Conservation (phyloP, 30 jellyfish, hydroid and myxozoan species). For the Catostylus mosaicus region DNA sequence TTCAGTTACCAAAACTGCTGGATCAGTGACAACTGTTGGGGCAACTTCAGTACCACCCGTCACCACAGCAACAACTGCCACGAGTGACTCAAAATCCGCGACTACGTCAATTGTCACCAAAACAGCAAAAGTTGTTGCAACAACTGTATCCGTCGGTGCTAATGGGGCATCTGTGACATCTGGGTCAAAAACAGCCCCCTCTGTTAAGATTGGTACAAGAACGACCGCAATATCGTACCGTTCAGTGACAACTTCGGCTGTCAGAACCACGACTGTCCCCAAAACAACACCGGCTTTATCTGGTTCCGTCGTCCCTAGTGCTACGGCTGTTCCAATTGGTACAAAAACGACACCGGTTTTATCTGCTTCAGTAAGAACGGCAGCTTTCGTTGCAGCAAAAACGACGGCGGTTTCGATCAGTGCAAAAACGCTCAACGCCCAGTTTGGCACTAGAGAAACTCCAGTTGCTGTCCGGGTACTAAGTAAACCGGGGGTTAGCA, state of each 20-base stretch:
- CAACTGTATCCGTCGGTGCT: not conserved
- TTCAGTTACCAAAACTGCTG: not conserved
- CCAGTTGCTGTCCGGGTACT: not conserved
- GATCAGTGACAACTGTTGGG: not conserved
- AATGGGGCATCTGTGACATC: not conserved
- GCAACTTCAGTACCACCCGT: not conserved
- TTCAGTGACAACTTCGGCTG: not conserved
- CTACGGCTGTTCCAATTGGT: not conserved
- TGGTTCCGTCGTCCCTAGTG: not conserved
- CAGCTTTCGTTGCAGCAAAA: not conserved
- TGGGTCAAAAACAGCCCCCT: not conserved
- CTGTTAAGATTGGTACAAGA: not conserved
- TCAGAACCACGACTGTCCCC: not conserved
- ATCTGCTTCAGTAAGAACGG: slow-evolving; percentile 6
- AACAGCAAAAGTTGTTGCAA: not conserved
- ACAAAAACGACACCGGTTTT: not conserved
- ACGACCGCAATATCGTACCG: not conserved
- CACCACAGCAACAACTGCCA: not conserved
- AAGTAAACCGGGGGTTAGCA: not conserved
- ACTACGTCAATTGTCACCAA: not conserved
- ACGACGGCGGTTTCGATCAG: not conserved
- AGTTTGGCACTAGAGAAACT: not conserved
- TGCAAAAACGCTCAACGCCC: not conserved
- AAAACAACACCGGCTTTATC: not conserved
- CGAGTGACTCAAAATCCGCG: not conserved